phyloP scores from a whole-genome alignment of 2,113 vertebrate species.

The Hirundichthys speculiger region DNA sequence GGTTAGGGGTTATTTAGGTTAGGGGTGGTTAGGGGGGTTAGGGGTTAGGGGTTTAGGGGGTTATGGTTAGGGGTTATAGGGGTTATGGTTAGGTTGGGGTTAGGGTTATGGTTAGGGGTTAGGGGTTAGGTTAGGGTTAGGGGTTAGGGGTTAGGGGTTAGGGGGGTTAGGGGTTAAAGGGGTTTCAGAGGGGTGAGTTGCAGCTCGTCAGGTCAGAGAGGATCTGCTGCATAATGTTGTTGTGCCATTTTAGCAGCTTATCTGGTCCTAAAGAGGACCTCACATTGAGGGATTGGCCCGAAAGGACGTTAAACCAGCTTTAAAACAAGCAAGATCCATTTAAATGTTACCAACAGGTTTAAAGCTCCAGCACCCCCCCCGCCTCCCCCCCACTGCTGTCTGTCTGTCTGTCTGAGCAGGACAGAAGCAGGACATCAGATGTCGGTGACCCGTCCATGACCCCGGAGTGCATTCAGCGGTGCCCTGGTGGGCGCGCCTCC shows the following conservation, averaged over 20 bases:
- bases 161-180: too few species aligned
- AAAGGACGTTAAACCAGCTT: conserved; percentile 20
- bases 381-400: conserved; percentile 6
- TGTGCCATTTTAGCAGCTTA: conserved; percentile 15
- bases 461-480: conserved; percentile 61
- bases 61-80: too few species aligned
- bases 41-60: too few species aligned
- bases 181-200: not conserved
- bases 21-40: too few species aligned
- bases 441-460: conserved; percentile 75
- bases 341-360: not conserved
- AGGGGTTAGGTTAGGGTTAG: too few species aligned
- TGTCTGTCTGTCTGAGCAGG: conserved; percentile 22
- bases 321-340: conserved; percentile 28
- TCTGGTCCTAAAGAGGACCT: conserved; percentile 12
- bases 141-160: too few species aligned
- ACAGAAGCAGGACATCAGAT: conserved; percentile 56
- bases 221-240: conserved; percentile 12
- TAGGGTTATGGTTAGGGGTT: too few species aligned
- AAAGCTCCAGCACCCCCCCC: conserved; percentile 21
- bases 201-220: not conserved
- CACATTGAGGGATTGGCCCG: conserved; percentile 12
- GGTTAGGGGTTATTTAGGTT: too few species aligned
- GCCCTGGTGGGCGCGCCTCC: conserved; percentile 55
- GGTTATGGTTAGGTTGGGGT: too few species aligned